These are phyloP conservation scores for Colius striatus DNA, from an alignment of 2,113 vertebrate genomes.

Conservation along the genomic window DNA sequence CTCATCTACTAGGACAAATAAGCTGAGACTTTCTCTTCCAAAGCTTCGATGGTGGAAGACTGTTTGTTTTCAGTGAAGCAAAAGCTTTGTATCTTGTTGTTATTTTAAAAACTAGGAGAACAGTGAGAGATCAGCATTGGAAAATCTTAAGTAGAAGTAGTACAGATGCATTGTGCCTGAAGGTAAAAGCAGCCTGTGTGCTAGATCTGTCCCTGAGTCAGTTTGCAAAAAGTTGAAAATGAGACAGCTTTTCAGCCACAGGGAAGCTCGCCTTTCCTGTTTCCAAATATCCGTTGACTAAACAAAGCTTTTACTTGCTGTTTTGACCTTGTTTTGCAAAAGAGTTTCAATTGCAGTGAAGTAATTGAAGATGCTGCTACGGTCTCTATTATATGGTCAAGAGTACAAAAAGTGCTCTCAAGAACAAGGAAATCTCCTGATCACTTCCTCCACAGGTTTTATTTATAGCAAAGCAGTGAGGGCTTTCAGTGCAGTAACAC, in stretches of 20 bases:
- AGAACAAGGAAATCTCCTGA: background rate
- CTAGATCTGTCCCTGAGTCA: background rate
- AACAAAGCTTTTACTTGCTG: background rate
- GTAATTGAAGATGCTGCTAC: background rate
- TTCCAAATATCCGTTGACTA: conserved; percentile 35
- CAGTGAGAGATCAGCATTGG: background rate
- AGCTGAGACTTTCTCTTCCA: background rate
- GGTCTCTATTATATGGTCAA: accelerated
- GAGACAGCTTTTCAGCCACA: background rate
- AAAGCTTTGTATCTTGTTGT: background rate
- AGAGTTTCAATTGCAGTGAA: background rate
- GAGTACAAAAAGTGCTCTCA: background rate
- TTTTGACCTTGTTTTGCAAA: background rate
- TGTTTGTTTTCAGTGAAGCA: background rate
- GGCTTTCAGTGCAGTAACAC: background rate
- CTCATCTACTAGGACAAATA: background rate
- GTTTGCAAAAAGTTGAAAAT: background rate
- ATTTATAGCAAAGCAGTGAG: background rate
- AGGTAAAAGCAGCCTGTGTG: background rate
- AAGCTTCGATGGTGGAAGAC: background rate
- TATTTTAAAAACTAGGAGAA: background rate
- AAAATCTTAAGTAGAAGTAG: background rate
- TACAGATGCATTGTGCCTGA: background rate
- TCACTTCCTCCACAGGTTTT: background rate
- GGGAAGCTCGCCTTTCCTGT: conserved; percentile 23